Evolutionary conservation across 2,113 vertebrate species (phyloP).

Genomic region (Bos taurus): DNA sequence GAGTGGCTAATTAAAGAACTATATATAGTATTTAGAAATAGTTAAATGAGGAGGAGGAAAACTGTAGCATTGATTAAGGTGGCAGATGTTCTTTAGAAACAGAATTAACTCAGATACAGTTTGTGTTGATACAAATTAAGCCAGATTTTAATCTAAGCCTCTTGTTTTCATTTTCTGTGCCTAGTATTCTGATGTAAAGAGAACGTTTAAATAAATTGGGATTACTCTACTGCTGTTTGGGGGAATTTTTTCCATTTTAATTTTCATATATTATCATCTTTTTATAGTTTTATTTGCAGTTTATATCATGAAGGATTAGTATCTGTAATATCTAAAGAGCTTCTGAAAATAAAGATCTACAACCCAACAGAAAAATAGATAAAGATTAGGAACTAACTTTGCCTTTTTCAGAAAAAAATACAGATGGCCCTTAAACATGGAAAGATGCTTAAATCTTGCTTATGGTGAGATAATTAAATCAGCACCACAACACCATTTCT

Average conservation of each 20-base stretch:
- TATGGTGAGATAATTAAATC: neutral
- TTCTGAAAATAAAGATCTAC: neutral
- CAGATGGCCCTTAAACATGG: neutral
- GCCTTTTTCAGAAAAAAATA: neutral
- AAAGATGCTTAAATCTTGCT: neutral
- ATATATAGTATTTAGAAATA: slow-evolving; percentile 5
- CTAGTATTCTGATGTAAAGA: neutral
- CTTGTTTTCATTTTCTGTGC: neutral
- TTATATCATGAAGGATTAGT: neutral
- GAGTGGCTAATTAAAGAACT: neutral
- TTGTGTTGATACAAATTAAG: neutral
- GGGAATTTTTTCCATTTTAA: neutral
- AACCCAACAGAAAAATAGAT: neutral
- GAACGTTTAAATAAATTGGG: neutral
- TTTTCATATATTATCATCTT: neutral
- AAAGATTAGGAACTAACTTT: neutral
- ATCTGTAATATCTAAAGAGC: neutral
- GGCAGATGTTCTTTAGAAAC: neutral
- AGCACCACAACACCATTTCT: neutral
- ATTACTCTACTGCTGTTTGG: neutral
- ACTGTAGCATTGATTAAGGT: neutral
- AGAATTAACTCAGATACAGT: neutral
- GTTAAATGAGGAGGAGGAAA: neutral
- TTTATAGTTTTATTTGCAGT: neutral
- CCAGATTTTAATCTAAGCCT: neutral